These are phyloP conservation scores for Sarcophaga rosellei DNA, from an alignment of 2,888 invertebrate species.

Conservation along the genomic window DNA sequence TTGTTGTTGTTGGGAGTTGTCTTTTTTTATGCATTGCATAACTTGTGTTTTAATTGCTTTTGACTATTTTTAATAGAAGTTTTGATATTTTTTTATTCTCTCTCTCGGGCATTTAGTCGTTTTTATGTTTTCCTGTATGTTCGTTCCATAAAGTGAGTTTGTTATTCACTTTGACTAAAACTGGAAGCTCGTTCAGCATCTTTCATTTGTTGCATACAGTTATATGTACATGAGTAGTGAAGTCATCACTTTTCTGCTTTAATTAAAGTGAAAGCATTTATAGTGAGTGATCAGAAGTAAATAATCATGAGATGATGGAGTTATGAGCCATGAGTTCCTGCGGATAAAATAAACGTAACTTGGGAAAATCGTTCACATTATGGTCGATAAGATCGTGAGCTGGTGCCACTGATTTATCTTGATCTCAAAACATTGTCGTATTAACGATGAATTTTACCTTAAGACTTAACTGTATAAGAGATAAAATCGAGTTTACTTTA, in stretches of 20 bases:
- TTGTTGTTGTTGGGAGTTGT: background rate
- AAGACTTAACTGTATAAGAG: too few relatives aligned
- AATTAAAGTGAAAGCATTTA: slow-evolving; percentile 39
- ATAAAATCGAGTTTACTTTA: too few relatives aligned
- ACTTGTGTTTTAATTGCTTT: slow-evolving; percentile 66
- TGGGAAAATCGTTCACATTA: too few relatives aligned
- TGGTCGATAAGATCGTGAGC: too few relatives aligned
- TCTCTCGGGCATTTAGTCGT: background rate
- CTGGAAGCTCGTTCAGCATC: slow-evolving; percentile 49
- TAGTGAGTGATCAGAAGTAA: too few relatives aligned
- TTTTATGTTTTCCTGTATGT: background rate
- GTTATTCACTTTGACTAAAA: slow-evolving; percentile 26
- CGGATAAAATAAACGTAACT: too few relatives aligned
- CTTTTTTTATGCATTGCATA: slow-evolving; percentile 36
- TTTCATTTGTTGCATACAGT: slow-evolving; percentile 58
- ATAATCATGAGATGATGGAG: too few relatives aligned
- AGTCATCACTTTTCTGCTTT: slow-evolving; percentile 45
- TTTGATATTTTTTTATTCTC: background rate
- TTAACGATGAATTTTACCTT: too few relatives aligned
- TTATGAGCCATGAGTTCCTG: too few relatives aligned
- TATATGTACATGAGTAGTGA: slow-evolving; percentile 22
- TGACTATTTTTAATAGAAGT: slow-evolving; percentile 55
- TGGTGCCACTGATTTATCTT: too few relatives aligned
- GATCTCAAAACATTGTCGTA: too few relatives aligned
- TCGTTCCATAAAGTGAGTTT: background rate